Conservation (phyloP, 1,140 invertebrate genomes). For the Catajapyx aquilonaris region DNA sequence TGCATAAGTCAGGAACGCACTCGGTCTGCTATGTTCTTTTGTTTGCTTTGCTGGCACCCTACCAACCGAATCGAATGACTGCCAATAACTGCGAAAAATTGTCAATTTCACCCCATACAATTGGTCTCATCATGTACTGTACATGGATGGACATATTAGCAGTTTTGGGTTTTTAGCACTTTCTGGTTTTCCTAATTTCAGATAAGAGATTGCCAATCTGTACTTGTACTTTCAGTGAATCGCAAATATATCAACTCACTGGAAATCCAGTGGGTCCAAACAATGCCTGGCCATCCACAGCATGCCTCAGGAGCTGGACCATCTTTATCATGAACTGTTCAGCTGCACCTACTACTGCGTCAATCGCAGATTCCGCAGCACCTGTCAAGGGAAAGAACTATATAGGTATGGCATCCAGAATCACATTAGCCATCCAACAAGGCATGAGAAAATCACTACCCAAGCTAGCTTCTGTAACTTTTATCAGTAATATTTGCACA, state of each 20-base stretch:
- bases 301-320: slow-evolving; percentile 25
- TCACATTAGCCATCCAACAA: too few species aligned
- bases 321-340: slow-evolving; percentile 30
- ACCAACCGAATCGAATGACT: neutral
- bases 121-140: slow-evolving; percentile 1
- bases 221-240: neutral
- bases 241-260: slow-evolving; percentile 18
- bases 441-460: too few species aligned
- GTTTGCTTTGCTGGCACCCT: neutral
- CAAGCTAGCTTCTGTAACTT: too few species aligned
- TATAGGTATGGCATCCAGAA: too few species aligned
- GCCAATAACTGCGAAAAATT: neutral
- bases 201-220: neutral
- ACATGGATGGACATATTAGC: neutral
- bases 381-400: too few species aligned
- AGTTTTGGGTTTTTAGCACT: neutral
- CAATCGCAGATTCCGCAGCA: slow-evolving; percentile 27
- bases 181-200: neutral
- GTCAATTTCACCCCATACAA: neutral
- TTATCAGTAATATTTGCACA: too few species aligned
- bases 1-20: neutral
- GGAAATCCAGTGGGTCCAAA: slow-evolving; percentile 26
- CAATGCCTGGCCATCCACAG: slow-evolving; percentile 24
- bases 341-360: slow-evolving; percentile 28
- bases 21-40: neutral